These are phyloP conservation scores for Pteria penguin DNA, from an alignment of 2,888 invertebrate genomes.

Conservation along the genomic window DNA sequence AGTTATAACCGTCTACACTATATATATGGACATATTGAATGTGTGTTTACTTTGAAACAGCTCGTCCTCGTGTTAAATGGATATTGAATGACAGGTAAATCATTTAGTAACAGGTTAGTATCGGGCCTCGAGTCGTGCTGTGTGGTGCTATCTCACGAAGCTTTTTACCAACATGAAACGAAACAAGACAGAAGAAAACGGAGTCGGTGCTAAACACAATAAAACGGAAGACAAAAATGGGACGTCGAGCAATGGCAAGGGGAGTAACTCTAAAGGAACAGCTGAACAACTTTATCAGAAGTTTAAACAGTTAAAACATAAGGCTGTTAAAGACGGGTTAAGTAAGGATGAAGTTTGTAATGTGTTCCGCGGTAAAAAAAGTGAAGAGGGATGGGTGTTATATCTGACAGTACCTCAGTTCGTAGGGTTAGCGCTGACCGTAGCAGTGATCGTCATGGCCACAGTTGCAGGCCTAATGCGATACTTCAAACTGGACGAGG, in stretches of 20 bases:
- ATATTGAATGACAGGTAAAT: no score
- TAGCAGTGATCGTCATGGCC: constrained; percentile 29
- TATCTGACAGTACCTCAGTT: background rate
- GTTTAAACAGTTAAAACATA: constrained; percentile 9
- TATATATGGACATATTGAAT: no score
- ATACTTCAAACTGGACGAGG: constrained; percentile 30
- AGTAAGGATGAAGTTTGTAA: constrained; percentile 20
- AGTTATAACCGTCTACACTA: no score
- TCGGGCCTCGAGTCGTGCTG: no score
- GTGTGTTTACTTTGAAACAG: no score
- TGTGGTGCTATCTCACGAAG: no score
- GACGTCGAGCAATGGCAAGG: no score
- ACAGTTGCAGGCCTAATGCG: constrained; percentile 21
- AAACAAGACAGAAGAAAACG: background rate
- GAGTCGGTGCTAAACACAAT: background rate
- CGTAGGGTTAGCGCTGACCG: background rate
- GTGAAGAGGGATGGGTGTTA: background rate
- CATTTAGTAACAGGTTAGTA: no score
- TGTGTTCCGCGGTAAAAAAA: constrained; percentile 5
- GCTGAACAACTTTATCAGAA: constrained; percentile 3
- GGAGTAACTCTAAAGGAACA: background rate
- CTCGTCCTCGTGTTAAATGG: no score
- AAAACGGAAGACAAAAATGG: background rate
- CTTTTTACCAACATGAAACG: background rate
- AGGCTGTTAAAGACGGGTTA: constrained; percentile 32